A percentile compares a stretch with the other conserved stretches of the same genome.
These are phyloP conservation scores for Lamellibrachia luymesi DNA, from an alignment of 1,140 invertebrate species.

Conservation along the genomic window DNA sequence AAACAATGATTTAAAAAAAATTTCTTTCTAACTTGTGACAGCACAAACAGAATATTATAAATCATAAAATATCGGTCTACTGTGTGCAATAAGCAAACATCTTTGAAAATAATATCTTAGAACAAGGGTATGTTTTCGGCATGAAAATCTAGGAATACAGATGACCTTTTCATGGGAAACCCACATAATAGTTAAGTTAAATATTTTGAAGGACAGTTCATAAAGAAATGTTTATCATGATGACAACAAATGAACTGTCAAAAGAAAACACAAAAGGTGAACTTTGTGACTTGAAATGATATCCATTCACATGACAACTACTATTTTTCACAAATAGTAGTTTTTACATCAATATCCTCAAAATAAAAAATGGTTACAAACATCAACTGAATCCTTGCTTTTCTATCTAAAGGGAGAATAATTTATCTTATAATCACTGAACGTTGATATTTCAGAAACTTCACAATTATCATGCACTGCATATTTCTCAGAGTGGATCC, in stretches of 20 bases:
- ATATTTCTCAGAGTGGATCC: not conserved
- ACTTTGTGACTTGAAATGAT: not conserved
- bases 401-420: too few relatives aligned
- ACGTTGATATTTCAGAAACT: too few relatives aligned
- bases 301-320: not conserved
- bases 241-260: not conserved
- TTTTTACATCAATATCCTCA: not conserved
- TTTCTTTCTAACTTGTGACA: too few relatives aligned
- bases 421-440: too few relatives aligned
- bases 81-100: not conserved
- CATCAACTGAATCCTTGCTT: not conserved
- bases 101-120: not conserved
- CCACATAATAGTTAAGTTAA: not conserved
- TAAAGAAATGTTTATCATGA: not conserved
- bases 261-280: not conserved
- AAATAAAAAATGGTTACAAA: not conserved
- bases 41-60: too few relatives aligned
- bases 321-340: not conserved
- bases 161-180: not conserved
- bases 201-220: not conserved
- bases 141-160: not conserved
- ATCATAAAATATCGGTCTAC: not conserved
- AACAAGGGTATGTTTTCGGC: not conserved
- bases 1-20: too few relatives aligned
- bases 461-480: too few relatives aligned